Base-by-base conservation (phyloP, 1,140 invertebrate species). In the Bombus picipes region DNA sequence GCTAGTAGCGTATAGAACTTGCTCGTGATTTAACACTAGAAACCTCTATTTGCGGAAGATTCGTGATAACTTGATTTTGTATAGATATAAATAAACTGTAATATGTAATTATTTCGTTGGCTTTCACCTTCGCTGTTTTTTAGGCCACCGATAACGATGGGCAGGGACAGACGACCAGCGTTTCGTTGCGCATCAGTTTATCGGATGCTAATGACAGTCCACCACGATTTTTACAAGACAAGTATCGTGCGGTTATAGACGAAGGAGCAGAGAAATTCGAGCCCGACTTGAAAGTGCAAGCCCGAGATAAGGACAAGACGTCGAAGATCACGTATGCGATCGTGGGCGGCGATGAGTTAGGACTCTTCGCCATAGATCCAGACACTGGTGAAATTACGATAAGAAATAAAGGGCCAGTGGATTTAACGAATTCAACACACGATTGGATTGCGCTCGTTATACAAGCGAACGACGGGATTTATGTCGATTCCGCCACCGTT, bases 171-270 rank as follows among this genome's bases (percentile, higher is more conserved):
- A 97, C 96, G 18, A 97, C 97, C 22, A 97, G 97, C 37, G 97
- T 98, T 0, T 97, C 98, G 0, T 95, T 99, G 0, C 97, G 97
- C 86, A 97, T 99, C 12, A 96, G 96, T 0, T 94, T 99, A 1
- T 95, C 95, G 0, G 98, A 99, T 93, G 97, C 97, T 57, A 99
- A 99, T 92, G 98, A 99, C 94, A 98, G 98, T 92, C 96, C 97
- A 0, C 98, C 98, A 0, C 95, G 96, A 18, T 98, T 98, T 93
- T 95, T 96, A 15, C 97, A 97, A 77, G 95, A 96, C 0, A 95
- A 97, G 22, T 98, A 98, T 93, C 96, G 97, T 13, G 97, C 97
- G 1, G 97, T 97, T 8, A 97, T 98, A 32, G 97, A 98, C 89
- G 98, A 99, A 93, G 98, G 97, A 2, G 96, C 98, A 4, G 95